Evolutionary conservation across 1,140 invertebrate genomes (phyloP), one percentile per base, ranked within the genome.

Genomic region (Caenorhabditis remanei): DNA sequence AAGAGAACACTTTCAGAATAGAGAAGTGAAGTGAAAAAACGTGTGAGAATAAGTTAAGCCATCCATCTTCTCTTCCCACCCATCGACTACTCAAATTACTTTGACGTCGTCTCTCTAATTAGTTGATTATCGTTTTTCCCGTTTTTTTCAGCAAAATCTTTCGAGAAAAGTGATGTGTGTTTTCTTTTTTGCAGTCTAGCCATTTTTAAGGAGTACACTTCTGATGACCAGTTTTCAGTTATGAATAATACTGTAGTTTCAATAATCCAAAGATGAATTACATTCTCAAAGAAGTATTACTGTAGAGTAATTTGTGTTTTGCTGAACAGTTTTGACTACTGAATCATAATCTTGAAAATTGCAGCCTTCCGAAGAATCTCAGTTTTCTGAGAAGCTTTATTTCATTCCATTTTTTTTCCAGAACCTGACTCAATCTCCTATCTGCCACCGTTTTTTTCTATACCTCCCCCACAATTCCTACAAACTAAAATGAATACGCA

Each of bases 21-120:
- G 61, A 63, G 24, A 32, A 21, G 14, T 19, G 40, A 24, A 11
- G 46, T 24, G 14, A 11, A 50, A 50, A 50, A 79, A 79, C 71
- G 71, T 50, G 43, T 79, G 43, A 79, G 71, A 79, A 79, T 79
- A 79, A 79, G 71, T 79, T 79, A 79, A 79, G 46, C 71, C 71
- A 19, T 21, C 14, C 46, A 53, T 79, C 21, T 50, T 41, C 46
- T 50, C 21, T 13, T 13, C 46, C 21, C n/a, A 11, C 71, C 9
- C 65, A 48, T 46, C 41, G 40, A 50, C 71, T 79, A 50, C 71
- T 79, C 71, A 79, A 79, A 79, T 79, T 79, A 79, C 71, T 79
- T 48, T 50, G 71, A 79, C 46, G 71, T 79, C 71, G 71, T 79
- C 71, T 50, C 21, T 48, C 71, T 79, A 79, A 79, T 79, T 79